Conservation (phyloP, 2,797 vertebrate genomes). For the Megalops cyprinoides region DNA sequence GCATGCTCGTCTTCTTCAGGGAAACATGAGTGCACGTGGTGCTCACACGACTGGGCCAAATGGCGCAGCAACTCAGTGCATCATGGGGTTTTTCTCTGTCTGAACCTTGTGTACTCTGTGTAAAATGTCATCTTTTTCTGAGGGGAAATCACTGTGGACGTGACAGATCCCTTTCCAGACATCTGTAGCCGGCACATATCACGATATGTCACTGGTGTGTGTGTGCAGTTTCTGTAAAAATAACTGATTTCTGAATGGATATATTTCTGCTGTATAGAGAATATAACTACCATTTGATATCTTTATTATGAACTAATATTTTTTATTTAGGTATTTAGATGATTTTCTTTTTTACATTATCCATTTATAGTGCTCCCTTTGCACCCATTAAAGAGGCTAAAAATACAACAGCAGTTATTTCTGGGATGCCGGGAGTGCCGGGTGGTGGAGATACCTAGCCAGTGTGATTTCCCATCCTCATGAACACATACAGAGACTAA, state of each 20-base stretch:
- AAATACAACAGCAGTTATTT: background rate
- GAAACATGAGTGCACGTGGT: background rate
- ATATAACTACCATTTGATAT: too few relatives aligned
- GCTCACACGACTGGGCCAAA: background rate
- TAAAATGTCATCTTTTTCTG: background rate
- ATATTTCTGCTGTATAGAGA: too few relatives aligned
- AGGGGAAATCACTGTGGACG: background rate
- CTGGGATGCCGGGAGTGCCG: background rate
- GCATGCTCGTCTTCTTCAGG: background rate
- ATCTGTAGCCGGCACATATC: background rate
- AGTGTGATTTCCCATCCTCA: background rate
- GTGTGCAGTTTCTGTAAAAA: background rate
- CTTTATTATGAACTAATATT: background rate
- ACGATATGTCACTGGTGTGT: background rate
- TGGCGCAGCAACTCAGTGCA: background rate
- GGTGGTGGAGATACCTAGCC: background rate
- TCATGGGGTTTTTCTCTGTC: background rate
- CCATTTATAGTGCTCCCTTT: too few relatives aligned
- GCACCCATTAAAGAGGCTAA: background rate
- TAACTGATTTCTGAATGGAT: background rate
- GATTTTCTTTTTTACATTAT: too few relatives aligned
- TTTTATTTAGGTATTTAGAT: background rate
- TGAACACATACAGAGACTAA: background rate
- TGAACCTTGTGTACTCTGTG: background rate
- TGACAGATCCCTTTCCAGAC: background rate